Evolutionary conservation across 2,797 vertebrate genomes (phyloP), one percentile per base, ranked within the genome.

Genomic region (Platalea minor): DNA sequence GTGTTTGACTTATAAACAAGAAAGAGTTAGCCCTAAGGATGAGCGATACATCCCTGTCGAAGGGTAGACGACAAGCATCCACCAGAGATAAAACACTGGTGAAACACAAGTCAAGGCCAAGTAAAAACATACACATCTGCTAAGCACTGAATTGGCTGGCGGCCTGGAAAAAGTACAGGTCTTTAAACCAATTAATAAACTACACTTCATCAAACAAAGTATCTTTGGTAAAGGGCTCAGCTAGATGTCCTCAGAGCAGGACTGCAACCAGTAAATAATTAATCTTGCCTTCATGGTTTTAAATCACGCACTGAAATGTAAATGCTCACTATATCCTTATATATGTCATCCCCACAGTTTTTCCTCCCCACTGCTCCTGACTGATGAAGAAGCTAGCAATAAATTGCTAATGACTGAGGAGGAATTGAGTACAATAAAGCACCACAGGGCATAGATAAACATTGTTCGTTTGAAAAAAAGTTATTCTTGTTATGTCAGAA

Each of bases 131-230:
- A 48, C 2, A 3, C n/a, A 60, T 54, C 84, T 91, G 67, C 88
- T 76, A 50, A 84, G 72, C 65, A 33, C 51, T 31, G 33, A 77
- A 64, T 45, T 94, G 92, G 84, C 93, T 72, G 65, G 57, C 8
- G 1, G 85, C 87, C 89, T 95, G 86, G 91, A 84, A 95, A 88
- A 95, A 89, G 59, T 45, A 85, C 82, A 80, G 73, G 73, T 77
- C 84, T 91, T 91, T 63, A 92, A 64, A 80, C 29, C 75, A 92
- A 88, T 88, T 94, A 92, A 88, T 92, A 81, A 95, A 76, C 73
- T 80, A 29, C 70, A 54, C 41, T 96, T 68, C 69, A 78, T 93
- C 93, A 85, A 95, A 87, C 45, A 63, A 74, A 88, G 54, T 37
- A 46, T 53, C 68, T 93, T 33, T 88, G 81, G 61, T 85, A 63